Evolutionary conservation across 2,888 invertebrate genomes (phyloP).

Genomic region (Epinotia brunnichana): DNA sequence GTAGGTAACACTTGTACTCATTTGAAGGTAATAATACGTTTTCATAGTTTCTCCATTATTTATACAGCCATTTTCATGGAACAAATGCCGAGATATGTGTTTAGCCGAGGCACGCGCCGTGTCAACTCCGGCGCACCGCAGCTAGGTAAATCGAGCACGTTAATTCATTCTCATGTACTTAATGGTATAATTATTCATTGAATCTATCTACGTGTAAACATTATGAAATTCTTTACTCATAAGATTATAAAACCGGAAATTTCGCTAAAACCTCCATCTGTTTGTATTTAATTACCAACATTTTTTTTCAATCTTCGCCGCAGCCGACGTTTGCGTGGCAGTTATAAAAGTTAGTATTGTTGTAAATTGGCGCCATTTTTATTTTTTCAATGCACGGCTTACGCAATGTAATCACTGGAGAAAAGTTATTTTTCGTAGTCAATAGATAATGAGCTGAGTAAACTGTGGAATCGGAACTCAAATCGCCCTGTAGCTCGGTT

Average conservation of each 20-base stretch:
- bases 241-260: conserved; percentile 51
- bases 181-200: conserved; percentile 3
- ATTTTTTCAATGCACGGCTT: conserved; percentile 1
- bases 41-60: conserved; percentile 34
- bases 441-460: background rate
- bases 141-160: background rate
- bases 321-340: background rate
- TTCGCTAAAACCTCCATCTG: conserved; percentile 30
- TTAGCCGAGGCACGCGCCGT: conserved; percentile 31
- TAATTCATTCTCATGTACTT: conserved; percentile 9
- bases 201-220: conserved; percentile 38
- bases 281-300: conserved; percentile 47
- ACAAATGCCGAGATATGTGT: conserved; percentile 24
- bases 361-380: background rate
- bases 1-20: conserved; percentile 22
- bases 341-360: conserved; percentile 7
- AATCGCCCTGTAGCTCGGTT: conserved; percentile 25
- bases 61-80: conserved; percentile 19
- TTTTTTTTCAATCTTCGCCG: conserved; percentile 13
- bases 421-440: background rate
- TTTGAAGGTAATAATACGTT: conserved; percentile 20
- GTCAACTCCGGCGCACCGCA: conserved; percentile 15
- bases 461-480: background rate
- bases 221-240: conserved; percentile 56
- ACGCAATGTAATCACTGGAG: background rate